Evolutionary conservation across 2,888 invertebrate genomes (phyloP).

Genomic region (Tenthredo distinguenda): DNA sequence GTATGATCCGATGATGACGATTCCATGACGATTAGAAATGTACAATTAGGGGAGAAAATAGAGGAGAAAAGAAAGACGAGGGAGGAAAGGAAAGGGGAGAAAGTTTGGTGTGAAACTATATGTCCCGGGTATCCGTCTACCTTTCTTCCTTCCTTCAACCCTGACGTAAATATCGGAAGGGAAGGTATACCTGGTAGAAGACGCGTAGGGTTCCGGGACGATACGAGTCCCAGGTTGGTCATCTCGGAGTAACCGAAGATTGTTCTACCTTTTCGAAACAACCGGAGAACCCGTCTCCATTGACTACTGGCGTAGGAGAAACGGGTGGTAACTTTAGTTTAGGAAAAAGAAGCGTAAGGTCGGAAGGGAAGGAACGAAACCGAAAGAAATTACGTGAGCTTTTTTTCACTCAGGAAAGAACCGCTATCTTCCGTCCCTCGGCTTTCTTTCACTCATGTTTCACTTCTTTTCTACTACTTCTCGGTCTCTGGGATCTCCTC

Average conservation of each 20-base stretch:
- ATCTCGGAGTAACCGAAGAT: conserved; percentile 43
- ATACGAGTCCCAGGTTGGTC: conserved; percentile 49
- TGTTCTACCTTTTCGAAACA: conserved; percentile 39
- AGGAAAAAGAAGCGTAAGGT: conserved; percentile 1
- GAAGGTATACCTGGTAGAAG: background rate
- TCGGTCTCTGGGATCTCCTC: background rate
- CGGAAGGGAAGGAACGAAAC: background rate
- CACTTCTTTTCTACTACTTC: background rate
- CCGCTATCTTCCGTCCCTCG: background rate
- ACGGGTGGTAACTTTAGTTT: conserved; percentile 19
- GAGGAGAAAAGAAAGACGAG: too few species aligned
- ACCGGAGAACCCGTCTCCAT: conserved; percentile 23
- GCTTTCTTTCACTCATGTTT: background rate
- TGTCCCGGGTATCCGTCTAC: background rate
- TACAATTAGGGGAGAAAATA: too few species aligned
- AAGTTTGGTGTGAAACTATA: background rate
- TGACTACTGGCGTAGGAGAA: conserved; percentile 1
- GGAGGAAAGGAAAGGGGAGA: background rate
- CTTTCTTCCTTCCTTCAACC: background rate
- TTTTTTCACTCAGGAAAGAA: conserved; percentile 30
- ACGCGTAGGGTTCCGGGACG: conserved; percentile 13
- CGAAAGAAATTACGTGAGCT: conserved; percentile 30
- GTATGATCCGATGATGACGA: too few species aligned
- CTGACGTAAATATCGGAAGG: conserved; percentile 19
- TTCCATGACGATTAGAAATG: background rate